Evolutionary conservation across 1,140 invertebrate species (phyloP).

Genomic region (Pentalonia nigronervosa): DNA sequence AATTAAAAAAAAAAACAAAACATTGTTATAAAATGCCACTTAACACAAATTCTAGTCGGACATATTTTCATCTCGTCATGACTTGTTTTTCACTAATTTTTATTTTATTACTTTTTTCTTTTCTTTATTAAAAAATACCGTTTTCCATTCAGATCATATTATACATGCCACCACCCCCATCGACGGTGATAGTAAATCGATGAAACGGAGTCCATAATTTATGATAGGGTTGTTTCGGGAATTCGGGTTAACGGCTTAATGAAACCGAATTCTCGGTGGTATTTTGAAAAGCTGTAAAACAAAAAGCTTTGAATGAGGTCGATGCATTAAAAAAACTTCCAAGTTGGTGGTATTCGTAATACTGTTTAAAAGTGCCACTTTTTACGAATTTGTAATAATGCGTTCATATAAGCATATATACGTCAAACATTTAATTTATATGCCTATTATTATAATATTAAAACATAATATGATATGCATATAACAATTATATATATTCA

Average conservation of each 20-base stretch:
- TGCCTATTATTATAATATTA: neutral
- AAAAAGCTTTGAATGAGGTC: constrained; percentile 38
- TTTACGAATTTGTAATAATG: neutral
- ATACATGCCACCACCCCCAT: too few relatives aligned
- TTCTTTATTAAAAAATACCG: neutral
- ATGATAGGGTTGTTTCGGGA: constrained; percentile 20
- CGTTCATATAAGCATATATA: neutral
- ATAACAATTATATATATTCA: too few relatives aligned
- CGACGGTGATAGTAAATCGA: constrained; percentile 51
- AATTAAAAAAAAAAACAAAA: neutral
- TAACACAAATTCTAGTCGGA: too few relatives aligned
- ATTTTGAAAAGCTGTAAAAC: constrained; percentile 40
- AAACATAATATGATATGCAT: neutral
- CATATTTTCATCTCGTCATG: neutral
- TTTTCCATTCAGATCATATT: constrained; percentile 21
- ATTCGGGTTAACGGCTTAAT: constrained; percentile 54
- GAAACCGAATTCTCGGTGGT: constrained; percentile 52
- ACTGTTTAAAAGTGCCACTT: neutral
- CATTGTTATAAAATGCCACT: too few relatives aligned
- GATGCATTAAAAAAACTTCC: neutral
- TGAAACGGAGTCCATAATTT: constrained; percentile 48
- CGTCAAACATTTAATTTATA: neutral
- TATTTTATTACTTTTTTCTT: neutral
- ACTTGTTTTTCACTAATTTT: neutral
- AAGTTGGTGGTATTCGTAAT: neutral